These are phyloP conservation scores for Gymnothorax reevesii DNA, from an alignment of 2,797 vertebrate genomes.

Conservation along the genomic window DNA sequence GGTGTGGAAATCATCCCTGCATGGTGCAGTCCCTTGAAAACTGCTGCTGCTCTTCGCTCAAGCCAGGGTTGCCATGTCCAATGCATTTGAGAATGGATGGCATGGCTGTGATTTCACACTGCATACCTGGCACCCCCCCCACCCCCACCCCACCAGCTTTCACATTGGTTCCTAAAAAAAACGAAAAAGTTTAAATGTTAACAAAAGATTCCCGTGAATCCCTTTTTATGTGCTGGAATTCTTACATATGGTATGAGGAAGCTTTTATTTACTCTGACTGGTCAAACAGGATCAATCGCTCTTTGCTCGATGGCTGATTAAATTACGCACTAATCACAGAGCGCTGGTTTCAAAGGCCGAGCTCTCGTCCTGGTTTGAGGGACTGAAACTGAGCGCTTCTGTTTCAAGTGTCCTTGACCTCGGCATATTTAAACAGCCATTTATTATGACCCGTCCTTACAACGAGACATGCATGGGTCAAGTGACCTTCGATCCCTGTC, in stretches of 20 bases:
- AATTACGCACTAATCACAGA: background rate
- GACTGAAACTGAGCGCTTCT: background rate
- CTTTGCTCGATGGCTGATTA: background rate
- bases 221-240: background rate
- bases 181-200: too few species aligned
- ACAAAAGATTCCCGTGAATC: too few species aligned
- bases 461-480: background rate
- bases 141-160: too few species aligned
- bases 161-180: too few species aligned
- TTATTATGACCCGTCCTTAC: background rate
- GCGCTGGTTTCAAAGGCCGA: background rate
- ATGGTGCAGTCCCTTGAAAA: too few species aligned
- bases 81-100: too few species aligned
- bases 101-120: too few species aligned
- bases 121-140: too few species aligned
- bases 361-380: too few species aligned
- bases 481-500: background rate
- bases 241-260: too few species aligned
- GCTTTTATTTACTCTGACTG: background rate
- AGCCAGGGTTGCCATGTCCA: too few species aligned
- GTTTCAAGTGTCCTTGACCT: background rate
- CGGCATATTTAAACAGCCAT: background rate
- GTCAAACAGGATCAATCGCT: background rate
- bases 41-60: too few species aligned
- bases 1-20: background rate